Evolutionary conservation across 2,113 vertebrate species (phyloP).

Genomic region (Rhodinocichla rosea): DNA sequence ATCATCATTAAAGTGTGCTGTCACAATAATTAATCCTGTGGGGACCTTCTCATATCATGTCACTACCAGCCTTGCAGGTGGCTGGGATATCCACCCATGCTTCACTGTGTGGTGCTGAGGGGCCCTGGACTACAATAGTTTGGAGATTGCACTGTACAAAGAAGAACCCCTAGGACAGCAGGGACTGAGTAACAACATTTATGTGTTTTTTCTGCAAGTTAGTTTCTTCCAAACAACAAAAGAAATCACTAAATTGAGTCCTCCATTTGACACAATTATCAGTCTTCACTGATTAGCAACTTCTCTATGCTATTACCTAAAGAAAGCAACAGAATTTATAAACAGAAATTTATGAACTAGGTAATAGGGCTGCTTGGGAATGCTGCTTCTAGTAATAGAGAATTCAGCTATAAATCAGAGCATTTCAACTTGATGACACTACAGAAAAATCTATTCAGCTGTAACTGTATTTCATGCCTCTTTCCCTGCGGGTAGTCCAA

Average conservation of each 20-base stretch:
- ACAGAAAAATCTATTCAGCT: not conserved
- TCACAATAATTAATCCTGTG: not conserved
- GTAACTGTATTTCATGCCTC: not conserved
- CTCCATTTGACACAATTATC: not conserved
- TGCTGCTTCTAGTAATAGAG: not conserved
- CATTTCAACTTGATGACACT: not conserved
- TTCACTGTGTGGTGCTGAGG: not conserved
- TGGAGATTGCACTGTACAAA: not conserved
- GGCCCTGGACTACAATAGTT: not conserved
- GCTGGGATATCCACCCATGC: not conserved
- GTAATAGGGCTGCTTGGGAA: not conserved
- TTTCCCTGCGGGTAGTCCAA: not conserved
- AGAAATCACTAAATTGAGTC: not conserved
- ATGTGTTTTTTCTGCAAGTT: not conserved
- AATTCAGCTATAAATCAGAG: not conserved
- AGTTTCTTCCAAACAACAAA: not conserved
- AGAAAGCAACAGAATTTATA: not conserved
- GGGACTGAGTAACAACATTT: not conserved
- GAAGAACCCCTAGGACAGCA: not conserved
- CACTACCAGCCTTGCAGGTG: not conserved
- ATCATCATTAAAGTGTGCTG: not conserved
- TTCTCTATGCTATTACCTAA: not conserved
- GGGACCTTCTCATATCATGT: not conserved
- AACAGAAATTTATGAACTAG: not conserved
- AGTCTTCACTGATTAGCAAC: not conserved